Percentiles rank a stretch among this genome's conserved stretches.
These are phyloP conservation scores for Notechis scutatus DNA, from an alignment of 2,113 vertebrate species.

Conservation along the genomic window DNA sequence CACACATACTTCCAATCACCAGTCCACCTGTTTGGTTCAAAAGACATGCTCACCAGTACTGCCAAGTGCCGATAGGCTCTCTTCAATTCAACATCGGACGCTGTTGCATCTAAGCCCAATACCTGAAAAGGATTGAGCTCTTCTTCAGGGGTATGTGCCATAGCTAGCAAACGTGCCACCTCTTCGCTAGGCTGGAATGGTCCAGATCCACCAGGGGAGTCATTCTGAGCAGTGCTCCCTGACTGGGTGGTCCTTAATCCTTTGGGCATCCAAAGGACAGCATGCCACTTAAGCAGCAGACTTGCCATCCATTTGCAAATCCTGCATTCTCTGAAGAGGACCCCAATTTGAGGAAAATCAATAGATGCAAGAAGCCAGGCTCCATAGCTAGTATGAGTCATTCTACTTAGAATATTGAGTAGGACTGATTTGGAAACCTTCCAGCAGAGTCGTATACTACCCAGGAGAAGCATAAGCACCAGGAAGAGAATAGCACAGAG, in stretches of 20 bases:
- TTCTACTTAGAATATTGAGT: conserved; percentile 49
- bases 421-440: conserved; percentile 51
- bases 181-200: conserved; percentile 75
- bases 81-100: conserved; percentile 84
- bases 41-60: conserved; percentile 64
- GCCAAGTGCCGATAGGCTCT: conserved; percentile 87
- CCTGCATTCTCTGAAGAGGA: conserved; percentile 67
- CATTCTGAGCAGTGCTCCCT: conserved; percentile 58
- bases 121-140: conserved; percentile 89
- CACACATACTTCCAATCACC: neutral
- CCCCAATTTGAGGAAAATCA: conserved; percentile 57
- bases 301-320: conserved; percentile 63
- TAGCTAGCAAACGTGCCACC: conserved; percentile 81
- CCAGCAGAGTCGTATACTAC: conserved; percentile 65
- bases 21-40: conserved; percentile 5
- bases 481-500: conserved; percentile 70
- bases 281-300: conserved; percentile 45
- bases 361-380: conserved; percentile 44
- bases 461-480: conserved; percentile 63
- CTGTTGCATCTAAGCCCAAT: conserved; percentile 82
- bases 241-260: conserved; percentile 42
- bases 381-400: conserved; percentile 54
- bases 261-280: conserved; percentile 42
- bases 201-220: conserved; percentile 40
- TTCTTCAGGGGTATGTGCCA: conserved; percentile 84